phyloP scores from a whole-genome alignment of 2,888 invertebrate genomes.

The Cheilosia pagana region DNA sequence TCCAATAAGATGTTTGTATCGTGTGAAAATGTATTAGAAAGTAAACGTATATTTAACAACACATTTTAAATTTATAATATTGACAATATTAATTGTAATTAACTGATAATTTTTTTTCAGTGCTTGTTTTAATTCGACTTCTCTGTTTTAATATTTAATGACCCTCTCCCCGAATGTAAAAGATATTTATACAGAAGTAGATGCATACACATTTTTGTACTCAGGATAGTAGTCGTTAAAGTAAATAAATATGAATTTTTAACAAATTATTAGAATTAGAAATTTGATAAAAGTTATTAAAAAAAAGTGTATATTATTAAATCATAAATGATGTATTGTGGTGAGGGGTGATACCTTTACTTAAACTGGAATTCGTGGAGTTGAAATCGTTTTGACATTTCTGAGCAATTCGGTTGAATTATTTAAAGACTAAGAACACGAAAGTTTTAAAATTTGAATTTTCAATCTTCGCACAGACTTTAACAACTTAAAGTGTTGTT shows the following conservation, averaged over 20 bases:
- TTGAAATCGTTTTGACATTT: too few species aligned
- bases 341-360: not conserved
- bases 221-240: constrained; percentile 70
- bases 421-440: too few species aligned
- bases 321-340: not conserved
- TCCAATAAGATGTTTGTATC: constrained; percentile 43
- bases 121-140: not conserved
- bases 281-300: constrained; percentile 1
- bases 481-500: too few species aligned
- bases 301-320: not conserved
- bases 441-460: too few species aligned
- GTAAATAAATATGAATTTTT: constrained; percentile 20
- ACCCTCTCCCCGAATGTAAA: constrained; percentile 16
- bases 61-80: constrained; percentile 53
- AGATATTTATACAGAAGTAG: constrained; percentile 20
- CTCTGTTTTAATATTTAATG: constrained; percentile 8
- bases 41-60: constrained; percentile 27
- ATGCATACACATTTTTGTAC: constrained; percentile 67
- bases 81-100: constrained; percentile 69
- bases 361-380: too few species aligned
- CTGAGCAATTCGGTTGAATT: too few species aligned
- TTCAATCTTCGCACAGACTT: too few species aligned
- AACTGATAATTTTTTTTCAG: not conserved
- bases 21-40: constrained; percentile 40
- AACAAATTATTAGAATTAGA: constrained; percentile 17